Percentiles rank a stretch among this genome's conserved stretches.
phyloP scores from a whole-genome alignment of 2,797 vertebrate species.

The Syndactyla subalaris region DNA sequence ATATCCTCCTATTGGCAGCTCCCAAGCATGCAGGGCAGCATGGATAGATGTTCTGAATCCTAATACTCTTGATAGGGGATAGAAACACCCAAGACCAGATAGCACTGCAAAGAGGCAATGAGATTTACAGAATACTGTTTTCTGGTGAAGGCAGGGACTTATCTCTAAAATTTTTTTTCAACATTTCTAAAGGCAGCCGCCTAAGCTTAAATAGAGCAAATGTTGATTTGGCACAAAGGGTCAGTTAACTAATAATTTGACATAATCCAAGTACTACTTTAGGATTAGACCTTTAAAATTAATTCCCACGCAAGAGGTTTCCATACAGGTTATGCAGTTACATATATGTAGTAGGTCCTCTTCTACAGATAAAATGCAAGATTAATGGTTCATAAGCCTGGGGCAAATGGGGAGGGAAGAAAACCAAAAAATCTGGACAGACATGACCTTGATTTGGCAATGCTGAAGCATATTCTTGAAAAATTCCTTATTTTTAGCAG shows the following conservation, averaged over 20 bases:
- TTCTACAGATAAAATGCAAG: background rate
- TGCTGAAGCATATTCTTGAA: background rate
- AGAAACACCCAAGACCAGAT: background rate
- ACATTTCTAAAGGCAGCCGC: background rate
- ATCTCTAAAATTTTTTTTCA: background rate
- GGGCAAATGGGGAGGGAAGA: background rate
- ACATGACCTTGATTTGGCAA: background rate
- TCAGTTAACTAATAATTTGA: background rate
- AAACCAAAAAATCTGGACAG: background rate
- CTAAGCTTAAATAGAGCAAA: background rate
- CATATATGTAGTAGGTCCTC: background rate
- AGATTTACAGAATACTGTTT: background rate
- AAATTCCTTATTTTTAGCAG: background rate
- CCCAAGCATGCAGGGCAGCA: background rate
- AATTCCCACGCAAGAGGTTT: background rate
- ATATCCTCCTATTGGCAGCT: background rate
- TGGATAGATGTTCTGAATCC: background rate
- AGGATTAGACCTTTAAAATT: background rate
- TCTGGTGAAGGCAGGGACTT: background rate
- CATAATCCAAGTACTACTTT: background rate
- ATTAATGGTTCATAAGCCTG: background rate
- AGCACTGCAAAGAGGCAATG: background rate
- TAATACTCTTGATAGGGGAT: background rate
- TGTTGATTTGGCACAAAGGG: background rate
- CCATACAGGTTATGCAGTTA: background rate